A percentile compares a stretch with the other conserved stretches of the same genome.
phyloP scores from a whole-genome alignment of 2,113 vertebrate species.

The Lathamus discolor region DNA sequence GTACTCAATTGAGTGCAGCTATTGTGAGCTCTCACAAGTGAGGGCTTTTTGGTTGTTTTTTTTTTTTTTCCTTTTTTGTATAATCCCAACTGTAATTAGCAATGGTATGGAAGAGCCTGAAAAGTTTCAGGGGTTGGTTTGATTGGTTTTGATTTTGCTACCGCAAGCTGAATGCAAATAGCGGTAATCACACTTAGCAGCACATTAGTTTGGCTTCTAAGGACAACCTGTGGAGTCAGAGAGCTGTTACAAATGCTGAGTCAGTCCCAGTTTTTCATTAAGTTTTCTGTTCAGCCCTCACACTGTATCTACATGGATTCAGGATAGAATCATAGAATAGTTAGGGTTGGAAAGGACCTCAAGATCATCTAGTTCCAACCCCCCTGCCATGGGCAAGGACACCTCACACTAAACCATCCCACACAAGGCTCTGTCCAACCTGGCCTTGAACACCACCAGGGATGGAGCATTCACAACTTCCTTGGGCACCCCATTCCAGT shows the following conservation, averaged over 20 bases:
- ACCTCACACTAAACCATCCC: too few relatives aligned
- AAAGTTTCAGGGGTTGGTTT: not conserved
- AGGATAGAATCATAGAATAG: not conserved
- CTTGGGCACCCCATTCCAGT: too few relatives aligned
- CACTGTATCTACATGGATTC: not conserved
- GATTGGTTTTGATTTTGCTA: not conserved
- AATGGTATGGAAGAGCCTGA: not conserved
- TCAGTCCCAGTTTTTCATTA: not conserved
- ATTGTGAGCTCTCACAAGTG: fast-evolving
- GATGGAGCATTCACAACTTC: too few relatives aligned
- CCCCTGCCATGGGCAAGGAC: too few relatives aligned
- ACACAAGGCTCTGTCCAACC: too few relatives aligned
- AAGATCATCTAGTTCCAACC: too few relatives aligned
- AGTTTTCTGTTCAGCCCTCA: not conserved
- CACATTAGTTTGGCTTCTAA: not conserved
- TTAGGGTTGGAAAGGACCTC: too few relatives aligned
- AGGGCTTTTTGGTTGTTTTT: not conserved
- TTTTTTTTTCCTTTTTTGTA: not conserved
- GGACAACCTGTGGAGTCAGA: not conserved
- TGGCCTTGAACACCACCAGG: too few relatives aligned
- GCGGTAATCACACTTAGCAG: not conserved
- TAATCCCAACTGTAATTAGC: not conserved
- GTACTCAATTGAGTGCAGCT: not conserved
- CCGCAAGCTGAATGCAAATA: not conserved
- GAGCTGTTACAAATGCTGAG: not conserved